Conservation (phyloP, 2,888 invertebrate genomes). For the Amphipyra berbera region DNA sequence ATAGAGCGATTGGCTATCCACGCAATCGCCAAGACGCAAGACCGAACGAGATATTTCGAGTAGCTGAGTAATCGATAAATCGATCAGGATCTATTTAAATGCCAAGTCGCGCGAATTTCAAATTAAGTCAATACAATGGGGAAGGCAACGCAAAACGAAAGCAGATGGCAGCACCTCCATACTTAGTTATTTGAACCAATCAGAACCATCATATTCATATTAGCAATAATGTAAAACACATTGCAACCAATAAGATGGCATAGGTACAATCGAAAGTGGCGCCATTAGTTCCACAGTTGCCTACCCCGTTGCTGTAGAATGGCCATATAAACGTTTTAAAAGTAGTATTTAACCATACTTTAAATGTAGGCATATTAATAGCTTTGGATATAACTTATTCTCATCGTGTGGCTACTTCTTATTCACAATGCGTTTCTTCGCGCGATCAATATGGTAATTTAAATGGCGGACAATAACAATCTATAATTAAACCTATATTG, state of each 20-base stretch:
- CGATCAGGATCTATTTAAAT: conserved; percentile 21
- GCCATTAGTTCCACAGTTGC: too few species aligned
- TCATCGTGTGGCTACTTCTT: conserved; percentile 32
- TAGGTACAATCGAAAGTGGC: too few species aligned
- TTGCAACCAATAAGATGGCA: too few species aligned
- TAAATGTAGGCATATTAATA: conserved; percentile 27
- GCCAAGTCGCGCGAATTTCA: background rate
- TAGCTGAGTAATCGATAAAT: conserved; percentile 6
- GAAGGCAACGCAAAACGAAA: too few species aligned
- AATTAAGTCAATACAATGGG: too few species aligned
- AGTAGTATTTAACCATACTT: background rate
- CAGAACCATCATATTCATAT: too few species aligned
- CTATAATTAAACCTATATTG: conserved; percentile 43
- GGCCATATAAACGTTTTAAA: conserved; percentile 6
- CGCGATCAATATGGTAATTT: conserved; percentile 48
- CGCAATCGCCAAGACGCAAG: conserved; percentile 18
- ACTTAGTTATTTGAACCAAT: too few species aligned
- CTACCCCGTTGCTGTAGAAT: background rate
- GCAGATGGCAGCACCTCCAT: too few species aligned
- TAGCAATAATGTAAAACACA: too few species aligned
- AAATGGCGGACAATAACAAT: conserved; percentile 43
- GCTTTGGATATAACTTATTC: conserved; percentile 37
- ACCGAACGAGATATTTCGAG: conserved; percentile 43
- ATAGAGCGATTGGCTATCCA: conserved; percentile 39
- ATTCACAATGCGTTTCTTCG: conserved; percentile 40